Evolutionary conservation across 2,113 vertebrate species (phyloP).

Genomic region (Peromyscus polionotus): DNA sequence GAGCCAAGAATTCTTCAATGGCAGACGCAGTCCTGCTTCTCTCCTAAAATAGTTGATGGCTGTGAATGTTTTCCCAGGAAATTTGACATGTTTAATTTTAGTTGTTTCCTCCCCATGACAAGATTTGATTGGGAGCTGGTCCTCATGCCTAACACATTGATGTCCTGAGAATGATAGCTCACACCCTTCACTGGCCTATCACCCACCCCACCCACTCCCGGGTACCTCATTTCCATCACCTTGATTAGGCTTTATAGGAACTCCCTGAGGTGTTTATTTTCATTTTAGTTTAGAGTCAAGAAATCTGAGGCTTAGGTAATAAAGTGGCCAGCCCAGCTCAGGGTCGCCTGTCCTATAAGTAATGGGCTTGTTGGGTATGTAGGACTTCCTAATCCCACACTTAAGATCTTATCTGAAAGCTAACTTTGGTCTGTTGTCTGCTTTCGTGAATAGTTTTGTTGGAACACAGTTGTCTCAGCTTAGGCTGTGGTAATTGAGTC

Average conservation of each 20-base stretch:
- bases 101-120: background rate
- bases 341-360: background rate
- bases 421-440: background rate
- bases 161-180: background rate
- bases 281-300: background rate
- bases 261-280: background rate
- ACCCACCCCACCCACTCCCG: background rate
- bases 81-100: constrained; percentile 38
- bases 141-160: background rate
- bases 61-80: constrained; percentile 57
- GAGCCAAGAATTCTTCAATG: constrained; percentile 66
- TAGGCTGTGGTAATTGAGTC: background rate
- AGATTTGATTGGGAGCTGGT: background rate
- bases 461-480: background rate
- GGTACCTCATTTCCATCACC: background rate
- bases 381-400: background rate
- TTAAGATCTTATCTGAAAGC: background rate
- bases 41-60: constrained; percentile 52
- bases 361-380: background rate
- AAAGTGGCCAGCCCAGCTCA: background rate
- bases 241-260: background rate
- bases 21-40: constrained; percentile 49
- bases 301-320: background rate
- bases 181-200: background rate
- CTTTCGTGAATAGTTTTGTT: constrained; percentile 56